Evolutionary conservation across 2,113 vertebrate species (phyloP).

Genomic region (Carollia perspicillata): DNA sequence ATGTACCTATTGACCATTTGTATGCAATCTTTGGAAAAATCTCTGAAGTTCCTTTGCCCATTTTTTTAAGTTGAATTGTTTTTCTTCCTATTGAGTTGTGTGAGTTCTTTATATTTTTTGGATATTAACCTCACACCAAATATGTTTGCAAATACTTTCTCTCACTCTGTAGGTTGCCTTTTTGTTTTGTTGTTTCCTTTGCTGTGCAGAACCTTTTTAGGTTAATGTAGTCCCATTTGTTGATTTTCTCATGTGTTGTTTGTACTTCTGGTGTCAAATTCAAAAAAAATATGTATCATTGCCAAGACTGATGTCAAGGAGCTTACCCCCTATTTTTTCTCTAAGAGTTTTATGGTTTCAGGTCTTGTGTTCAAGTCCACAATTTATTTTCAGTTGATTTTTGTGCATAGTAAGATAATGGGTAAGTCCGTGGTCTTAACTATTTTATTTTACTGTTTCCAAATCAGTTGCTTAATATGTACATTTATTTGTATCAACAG

Average conservation of each 20-base stretch:
- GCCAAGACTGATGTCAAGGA: no score
- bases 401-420: not conserved
- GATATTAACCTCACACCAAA: not conserved
- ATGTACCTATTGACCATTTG: not conserved
- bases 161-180: not conserved
- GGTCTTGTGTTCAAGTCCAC: no score
- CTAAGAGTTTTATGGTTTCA: no score
- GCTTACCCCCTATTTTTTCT: no score
- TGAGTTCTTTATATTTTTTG: not conserved
- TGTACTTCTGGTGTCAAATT: no score
- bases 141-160: not conserved
- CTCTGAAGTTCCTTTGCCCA: not conserved
- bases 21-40: not conserved
- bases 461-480: not conserved
- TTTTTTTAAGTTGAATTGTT: not conserved
- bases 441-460: not conserved
- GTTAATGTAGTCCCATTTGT: not conserved
- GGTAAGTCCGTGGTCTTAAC: not conserved
- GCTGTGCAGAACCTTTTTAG: not conserved
- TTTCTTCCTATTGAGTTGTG: not conserved
- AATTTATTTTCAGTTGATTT: no score
- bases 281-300: no score
- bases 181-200: not conserved
- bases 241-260: not conserved
- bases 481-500: not conserved